Percentiles rank a stretch among this genome's conserved stretches.
phyloP scores from a whole-genome alignment of 2,113 vertebrate species.

The Asarcornis scutulata region DNA sequence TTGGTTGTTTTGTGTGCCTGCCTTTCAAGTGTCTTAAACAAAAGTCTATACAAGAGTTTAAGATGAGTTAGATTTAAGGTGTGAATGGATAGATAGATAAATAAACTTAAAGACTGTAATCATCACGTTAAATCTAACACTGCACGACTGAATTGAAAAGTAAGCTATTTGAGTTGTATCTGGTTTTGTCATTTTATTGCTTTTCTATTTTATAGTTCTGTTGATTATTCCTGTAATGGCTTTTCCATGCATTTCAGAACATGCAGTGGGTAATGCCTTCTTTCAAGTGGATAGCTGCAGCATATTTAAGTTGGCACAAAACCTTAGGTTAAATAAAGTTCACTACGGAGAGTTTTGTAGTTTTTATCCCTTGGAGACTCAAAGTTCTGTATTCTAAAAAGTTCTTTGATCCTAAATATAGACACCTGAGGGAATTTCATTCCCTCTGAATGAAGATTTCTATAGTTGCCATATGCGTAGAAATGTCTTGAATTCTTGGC shows the following conservation, averaged over 20 bases:
- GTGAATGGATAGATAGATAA: conserved; percentile 11
- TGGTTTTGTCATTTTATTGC: conserved; percentile 82
- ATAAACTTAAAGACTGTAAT: conserved; percentile 46
- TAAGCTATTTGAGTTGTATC: conserved; percentile 67
- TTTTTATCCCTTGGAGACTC: conserved; percentile 74
- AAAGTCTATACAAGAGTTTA: not conserved
- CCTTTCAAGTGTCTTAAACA: not conserved
- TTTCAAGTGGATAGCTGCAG: conserved; percentile 70
- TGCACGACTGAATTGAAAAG: conserved; percentile 39
- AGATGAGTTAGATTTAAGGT: conserved; percentile 8
- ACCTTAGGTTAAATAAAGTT: conserved; percentile 76
- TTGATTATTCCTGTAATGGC: conserved; percentile 81
- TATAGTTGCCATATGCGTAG: conserved; percentile 61
- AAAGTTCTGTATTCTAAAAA: conserved; percentile 71
- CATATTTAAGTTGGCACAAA: conserved; percentile 82
- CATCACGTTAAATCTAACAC: conserved; percentile 49
- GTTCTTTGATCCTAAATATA: conserved; percentile 81
- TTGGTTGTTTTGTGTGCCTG: not conserved
- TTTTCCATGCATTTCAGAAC: conserved; percentile 82
- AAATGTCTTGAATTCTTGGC: conserved; percentile 71
- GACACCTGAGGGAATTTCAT: conserved; percentile 72
- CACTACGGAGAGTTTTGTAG: conserved; percentile 75
- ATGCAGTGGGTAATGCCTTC: conserved; percentile 71
- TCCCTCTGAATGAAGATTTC: conserved; percentile 64
- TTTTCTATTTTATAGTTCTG: conserved; percentile 75